Evolutionary conservation across 2,888 invertebrate genomes (phyloP), one percentile per base, ranked within the genome.

Genomic region (Steromphala cineraria): DNA sequence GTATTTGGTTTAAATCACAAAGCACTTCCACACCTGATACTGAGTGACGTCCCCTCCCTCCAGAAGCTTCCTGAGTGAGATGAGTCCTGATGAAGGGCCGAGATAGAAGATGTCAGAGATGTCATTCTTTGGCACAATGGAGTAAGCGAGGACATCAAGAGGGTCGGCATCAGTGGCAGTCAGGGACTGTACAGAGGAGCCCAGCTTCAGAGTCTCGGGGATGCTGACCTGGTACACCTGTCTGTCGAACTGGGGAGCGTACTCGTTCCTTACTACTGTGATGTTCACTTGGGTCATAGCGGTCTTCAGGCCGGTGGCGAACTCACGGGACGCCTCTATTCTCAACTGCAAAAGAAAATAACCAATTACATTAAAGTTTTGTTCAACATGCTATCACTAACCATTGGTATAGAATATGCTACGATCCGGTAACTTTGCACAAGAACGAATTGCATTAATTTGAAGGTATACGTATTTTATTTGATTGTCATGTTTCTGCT

Each of bases 251-350:
- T 83, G 74, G 0, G 92, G 92, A 2, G 87, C 56, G 79, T 88
- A 87, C 80, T 87, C 85, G 78, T 92, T 92, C 17, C 91, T 82
- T 8, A 78, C 82, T 1, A 92, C 90, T 3, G 88, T 88, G 80
- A 92, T 88, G 36, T 86, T 86, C 4, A 92, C 90, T 19, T 84
- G 82, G 7, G 91, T 83, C 40, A 75, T 83, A 19, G 90, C 91
- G 1, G 89, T 87, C 83, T 91, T 90, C 1, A 84, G 24, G 10
- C 87, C 87, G 46, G 83, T 84, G 76, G 84, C 81, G 75, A 90
- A 90, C 40, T 84, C 75, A 17, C 86, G 83, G 1, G 86, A 84
- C 3, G 91, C 91, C 75, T 85, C 80, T 13, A 91, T 87, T 75
- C 85, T 84, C 13, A 91, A 84, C 91, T 91, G 82, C 13, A 71